Evolutionary conservation across 2,113 vertebrate species (phyloP), one percentile per base, ranked within the genome.

Genomic region (Lepus timidus): DNA sequence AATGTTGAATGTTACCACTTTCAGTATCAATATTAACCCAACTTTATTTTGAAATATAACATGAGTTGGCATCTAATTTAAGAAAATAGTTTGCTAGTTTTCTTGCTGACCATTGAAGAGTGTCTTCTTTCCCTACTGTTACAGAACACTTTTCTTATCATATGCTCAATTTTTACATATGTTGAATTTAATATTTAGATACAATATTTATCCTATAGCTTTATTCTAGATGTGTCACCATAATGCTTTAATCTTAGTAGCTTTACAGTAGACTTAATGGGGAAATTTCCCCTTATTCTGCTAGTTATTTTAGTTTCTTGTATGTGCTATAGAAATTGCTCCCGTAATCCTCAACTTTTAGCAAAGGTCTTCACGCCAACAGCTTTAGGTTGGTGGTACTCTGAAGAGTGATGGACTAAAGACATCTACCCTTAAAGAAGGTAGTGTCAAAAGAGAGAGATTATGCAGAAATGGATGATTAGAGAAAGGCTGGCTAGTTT

Each of bases 31-130:
- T 82, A 25, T 94, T 62, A 82, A 19, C 6, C 16, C 19, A 65
- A 22, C 23, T 79, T 95, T 74, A 62, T 85, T 91, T 68, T 88
- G 36, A 49, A 55, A 65, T 85, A 55, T 9, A 85, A 68, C 29
- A 23, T 44, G 33, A 17, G 17, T 19, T 70, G 68, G 9, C 22
- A 86, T 5, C 70, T 49, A 83, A 68, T 67, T 76, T 31, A 29
- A n/a, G 27, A 88, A 84, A 79, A n/a, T 20, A 73, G 33, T 55
- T 85, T 75, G 22, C n/a, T 29, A 49, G 55, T 90, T 92, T 75
- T 93, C 79, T 88, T 88, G 44, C 6, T 86, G 68, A 85, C 31
- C 44, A 22, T 62, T 51, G 58, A 76, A 84, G 19, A 29, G 1
- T 44, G 1, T 75, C 3, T 65, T 91, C 23, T 70, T 39, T 82